phyloP scores from a whole-genome alignment of 1,140 invertebrate species.

The Trichomalopsis sarcophagae region DNA sequence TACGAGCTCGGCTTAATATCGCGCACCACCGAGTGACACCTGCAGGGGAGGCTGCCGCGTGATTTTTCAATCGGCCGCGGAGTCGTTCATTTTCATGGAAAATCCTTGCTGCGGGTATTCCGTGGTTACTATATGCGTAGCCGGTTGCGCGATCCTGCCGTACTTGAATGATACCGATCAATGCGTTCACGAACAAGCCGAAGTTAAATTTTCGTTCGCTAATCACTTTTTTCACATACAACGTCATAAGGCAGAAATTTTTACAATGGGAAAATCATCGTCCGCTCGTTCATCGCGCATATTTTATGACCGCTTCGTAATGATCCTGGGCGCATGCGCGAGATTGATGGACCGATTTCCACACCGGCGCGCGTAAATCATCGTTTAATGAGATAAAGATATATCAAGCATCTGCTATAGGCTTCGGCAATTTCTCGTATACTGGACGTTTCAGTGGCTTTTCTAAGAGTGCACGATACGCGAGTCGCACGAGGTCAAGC shows the following conservation, averaged over 20 bases:
- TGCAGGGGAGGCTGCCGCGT: not conserved
- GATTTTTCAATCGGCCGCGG: not conserved
- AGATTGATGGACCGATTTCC: not conserved
- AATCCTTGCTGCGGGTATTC: too few species aligned
- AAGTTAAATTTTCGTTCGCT: too few species aligned
- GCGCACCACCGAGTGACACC: not conserved
- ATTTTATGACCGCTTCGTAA: too few species aligned
- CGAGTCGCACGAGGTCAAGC: too few species aligned
- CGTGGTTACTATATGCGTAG: too few species aligned
- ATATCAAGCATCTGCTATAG: not conserved
- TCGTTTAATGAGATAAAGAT: not conserved
- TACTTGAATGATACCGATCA: too few species aligned
- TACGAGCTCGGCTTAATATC: constrained; percentile 2
- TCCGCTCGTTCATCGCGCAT: too few species aligned
- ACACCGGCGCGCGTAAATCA: not conserved
- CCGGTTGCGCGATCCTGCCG: too few species aligned
- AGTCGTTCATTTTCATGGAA: not conserved
- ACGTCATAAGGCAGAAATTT: too few species aligned
- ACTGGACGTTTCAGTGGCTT: not conserved
- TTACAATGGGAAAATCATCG: too few species aligned
- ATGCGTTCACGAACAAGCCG: too few species aligned
- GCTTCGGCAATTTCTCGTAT: not conserved
- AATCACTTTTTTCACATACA: too few species aligned
- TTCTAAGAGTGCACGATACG: not conserved
- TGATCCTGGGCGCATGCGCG: not conserved